These are phyloP conservation scores for Elysia crispata DNA, from an alignment of 2,888 invertebrate genomes.

Conservation along the genomic window DNA sequence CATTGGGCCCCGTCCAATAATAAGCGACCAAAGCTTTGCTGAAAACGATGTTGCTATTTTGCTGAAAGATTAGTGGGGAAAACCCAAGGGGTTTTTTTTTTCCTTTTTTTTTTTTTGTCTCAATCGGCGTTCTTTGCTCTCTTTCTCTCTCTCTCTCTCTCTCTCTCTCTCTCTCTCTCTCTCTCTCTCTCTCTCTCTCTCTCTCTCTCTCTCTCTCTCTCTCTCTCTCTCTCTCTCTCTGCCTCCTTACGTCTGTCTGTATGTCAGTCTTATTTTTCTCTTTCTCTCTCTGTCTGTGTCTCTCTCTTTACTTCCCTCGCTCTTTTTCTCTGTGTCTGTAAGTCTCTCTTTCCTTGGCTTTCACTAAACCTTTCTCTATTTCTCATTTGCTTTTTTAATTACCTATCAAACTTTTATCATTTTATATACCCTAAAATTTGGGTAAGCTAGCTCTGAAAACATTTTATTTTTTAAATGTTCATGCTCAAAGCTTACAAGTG, in stretches of 20 bases:
- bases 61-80: no score
- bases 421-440: no score
- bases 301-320: neutral
- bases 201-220: conserved; percentile 25
- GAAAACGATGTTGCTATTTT: no score
- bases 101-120: no score
- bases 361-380: conserved; percentile 29
- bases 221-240: conserved; percentile 36
- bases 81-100: no score
- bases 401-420: no score
- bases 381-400: neutral
- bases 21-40: no score
- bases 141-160: neutral
- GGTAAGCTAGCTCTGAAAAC: no score
- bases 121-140: no score
- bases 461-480: no score
- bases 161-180: neutral
- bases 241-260: neutral
- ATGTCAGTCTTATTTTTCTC: conserved; percentile 16
- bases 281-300: conserved; percentile 2
- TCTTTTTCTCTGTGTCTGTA: conserved; percentile 17
- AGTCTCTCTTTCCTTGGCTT: conserved; percentile 23
- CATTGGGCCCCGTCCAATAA: no score
- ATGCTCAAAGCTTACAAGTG: no score
- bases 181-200: conserved; percentile 14